These are phyloP conservation scores for Chaetogeoica ovagalla DNA, from an alignment of 2,888 invertebrate genomes.

Conservation along the genomic window DNA sequence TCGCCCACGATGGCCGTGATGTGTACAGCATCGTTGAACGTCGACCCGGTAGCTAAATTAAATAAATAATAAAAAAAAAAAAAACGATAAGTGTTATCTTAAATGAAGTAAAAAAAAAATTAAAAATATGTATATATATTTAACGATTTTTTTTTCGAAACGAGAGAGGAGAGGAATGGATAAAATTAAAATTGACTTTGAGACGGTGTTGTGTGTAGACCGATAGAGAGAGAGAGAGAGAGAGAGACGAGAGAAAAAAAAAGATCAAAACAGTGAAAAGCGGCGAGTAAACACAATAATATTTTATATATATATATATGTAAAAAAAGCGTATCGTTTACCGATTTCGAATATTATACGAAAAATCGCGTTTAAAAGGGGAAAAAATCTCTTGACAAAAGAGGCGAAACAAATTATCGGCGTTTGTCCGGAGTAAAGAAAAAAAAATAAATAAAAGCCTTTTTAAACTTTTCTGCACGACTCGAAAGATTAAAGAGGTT, in stretches of 20 bases:
- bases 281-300: too few species aligned
- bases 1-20: slow-evolving; percentile 96
- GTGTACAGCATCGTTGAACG: slow-evolving; percentile 85
- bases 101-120: too few species aligned
- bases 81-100: background rate
- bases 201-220: too few species aligned
- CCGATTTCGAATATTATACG: slow-evolving; percentile 10
- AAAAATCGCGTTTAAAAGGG: background rate
- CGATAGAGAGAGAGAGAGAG: too few species aligned
- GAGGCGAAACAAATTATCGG: slow-evolving; percentile 36
- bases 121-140: too few species aligned
- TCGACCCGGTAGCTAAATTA: slow-evolving; percentile 49
- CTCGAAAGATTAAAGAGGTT: slow-evolving; percentile 46
- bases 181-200: too few species aligned
- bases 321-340: background rate
- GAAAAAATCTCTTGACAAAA: slow-evolving; percentile 37
- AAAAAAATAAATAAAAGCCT: slow-evolving; percentile 11
- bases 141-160: too few species aligned
- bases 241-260: too few species aligned
- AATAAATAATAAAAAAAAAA: background rate
- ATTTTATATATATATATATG: too few species aligned
- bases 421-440: slow-evolving; percentile 11
- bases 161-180: too few species aligned
- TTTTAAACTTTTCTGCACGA: slow-evolving; percentile 37
- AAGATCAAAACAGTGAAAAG: too few species aligned